These are phyloP conservation scores for Pocota personata DNA, from an alignment of 2,888 invertebrate species.

Conservation along the genomic window DNA sequence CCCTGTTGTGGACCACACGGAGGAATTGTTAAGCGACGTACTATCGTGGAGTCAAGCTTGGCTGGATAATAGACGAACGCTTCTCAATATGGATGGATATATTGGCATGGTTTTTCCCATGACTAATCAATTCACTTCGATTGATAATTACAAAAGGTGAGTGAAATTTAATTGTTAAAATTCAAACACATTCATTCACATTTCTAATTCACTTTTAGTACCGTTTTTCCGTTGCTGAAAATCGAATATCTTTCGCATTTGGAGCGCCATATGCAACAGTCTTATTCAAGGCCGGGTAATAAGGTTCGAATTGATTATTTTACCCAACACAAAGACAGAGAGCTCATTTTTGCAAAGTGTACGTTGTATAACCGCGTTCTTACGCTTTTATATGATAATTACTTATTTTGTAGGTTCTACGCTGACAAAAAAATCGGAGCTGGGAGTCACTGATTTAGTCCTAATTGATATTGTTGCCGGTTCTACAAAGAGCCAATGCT, in stretches of 20 bases:
- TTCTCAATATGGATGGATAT: slow-evolving; percentile 82
- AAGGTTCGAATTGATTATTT: slow-evolving; percentile 74
- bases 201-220: slow-evolving; percentile 74
- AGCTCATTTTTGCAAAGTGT: slow-evolving; percentile 77
- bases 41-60: slow-evolving; percentile 87
- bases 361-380: not conserved
- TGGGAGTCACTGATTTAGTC: slow-evolving; percentile 32
- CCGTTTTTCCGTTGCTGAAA: slow-evolving; percentile 80
- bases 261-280: slow-evolving; percentile 76
- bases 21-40: slow-evolving; percentile 84
- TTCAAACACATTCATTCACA: not conserved
- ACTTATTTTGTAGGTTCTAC: slow-evolving; percentile 12
- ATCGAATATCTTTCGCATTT: slow-evolving; percentile 78
- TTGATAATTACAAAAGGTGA: slow-evolving; percentile 86
- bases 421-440: slow-evolving; percentile 17
- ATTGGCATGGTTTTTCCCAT: slow-evolving; percentile 84
- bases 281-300: slow-evolving; percentile 52
- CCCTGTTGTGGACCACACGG: slow-evolving; percentile 77
- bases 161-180: slow-evolving; percentile 10
- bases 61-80: slow-evolving; percentile 85
- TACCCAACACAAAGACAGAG: slow-evolving; percentile 72
- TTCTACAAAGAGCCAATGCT: not conserved
- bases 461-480: slow-evolving; percentile 20
- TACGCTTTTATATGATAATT: not conserved
- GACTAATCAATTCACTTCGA: slow-evolving; percentile 84